These are phyloP conservation scores for Trissolcus japonicus DNA, from an alignment of 2,888 invertebrate genomes.

Conservation along the genomic window DNA sequence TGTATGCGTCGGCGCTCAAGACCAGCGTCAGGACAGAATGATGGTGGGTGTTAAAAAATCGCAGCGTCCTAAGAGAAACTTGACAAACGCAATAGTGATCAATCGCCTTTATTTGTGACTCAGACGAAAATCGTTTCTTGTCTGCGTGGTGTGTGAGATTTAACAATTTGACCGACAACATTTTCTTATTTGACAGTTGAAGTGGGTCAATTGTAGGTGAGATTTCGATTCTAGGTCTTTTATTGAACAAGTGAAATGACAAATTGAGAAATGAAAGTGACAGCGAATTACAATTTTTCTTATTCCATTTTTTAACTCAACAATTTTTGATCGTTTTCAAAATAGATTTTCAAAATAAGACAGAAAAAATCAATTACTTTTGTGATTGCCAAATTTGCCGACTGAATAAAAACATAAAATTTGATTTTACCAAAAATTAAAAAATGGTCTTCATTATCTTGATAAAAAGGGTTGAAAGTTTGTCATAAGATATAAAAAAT, in stretches of 20 bases:
- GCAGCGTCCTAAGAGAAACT: conserved; percentile 40
- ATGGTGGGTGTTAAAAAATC: conserved; percentile 47
- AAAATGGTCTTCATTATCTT: too few species aligned
- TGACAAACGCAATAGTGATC: conserved; percentile 37
- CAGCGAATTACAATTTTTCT: too few species aligned
- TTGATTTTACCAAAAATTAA: too few species aligned
- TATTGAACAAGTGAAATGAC: conserved; percentile 1
- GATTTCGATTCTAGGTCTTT: not conserved
- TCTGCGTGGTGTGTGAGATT: not conserved
- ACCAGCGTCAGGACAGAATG: conserved; percentile 31
- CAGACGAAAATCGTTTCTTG: not conserved
- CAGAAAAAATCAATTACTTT: too few species aligned
- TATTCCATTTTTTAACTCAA: too few species aligned
- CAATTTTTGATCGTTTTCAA: too few species aligned
- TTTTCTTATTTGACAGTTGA: too few species aligned
- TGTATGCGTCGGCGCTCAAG: conserved; percentile 43
- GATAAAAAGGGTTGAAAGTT: too few species aligned
- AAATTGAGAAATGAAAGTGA: not conserved
- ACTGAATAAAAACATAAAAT: too few species aligned
- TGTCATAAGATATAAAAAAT: too few species aligned
- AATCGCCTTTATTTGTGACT: conserved; percentile 15
- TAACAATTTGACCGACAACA: not conserved
- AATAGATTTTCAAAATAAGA: too few species aligned
- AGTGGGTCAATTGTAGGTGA: conserved; percentile 7
- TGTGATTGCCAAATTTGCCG: too few species aligned